Conservation (phyloP, 2,797 vertebrate genomes). For the Pangasius krempfi region DNA sequence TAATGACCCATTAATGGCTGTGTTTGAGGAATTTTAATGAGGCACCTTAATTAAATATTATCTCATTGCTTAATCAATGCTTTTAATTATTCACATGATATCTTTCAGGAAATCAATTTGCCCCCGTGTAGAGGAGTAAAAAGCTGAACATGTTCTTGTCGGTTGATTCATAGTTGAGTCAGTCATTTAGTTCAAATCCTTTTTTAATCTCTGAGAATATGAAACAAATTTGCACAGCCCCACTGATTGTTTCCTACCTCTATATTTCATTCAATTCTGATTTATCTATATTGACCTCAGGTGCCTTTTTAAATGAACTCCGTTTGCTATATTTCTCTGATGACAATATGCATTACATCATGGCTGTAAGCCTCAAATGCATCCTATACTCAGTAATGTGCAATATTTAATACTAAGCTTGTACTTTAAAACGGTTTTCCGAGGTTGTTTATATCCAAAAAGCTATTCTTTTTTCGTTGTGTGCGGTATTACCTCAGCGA, state of each 20-base stretch:
- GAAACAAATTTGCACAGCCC: slow-evolving; percentile 67
- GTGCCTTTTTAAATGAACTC: slow-evolving; percentile 66
- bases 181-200: slow-evolving; percentile 72
- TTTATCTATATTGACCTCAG: slow-evolving; percentile 71
- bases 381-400: neutral
- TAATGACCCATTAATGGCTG: slow-evolving; percentile 79
- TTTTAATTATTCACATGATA: slow-evolving; percentile 83
- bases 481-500: slow-evolving; percentile 2
- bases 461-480: slow-evolving; percentile 8
- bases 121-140: slow-evolving; percentile 63
- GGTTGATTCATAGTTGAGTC: slow-evolving; percentile 70
- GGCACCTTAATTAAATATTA: slow-evolving; percentile 84
- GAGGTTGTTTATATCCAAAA: slow-evolving; percentile 10
- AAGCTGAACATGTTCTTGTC: slow-evolving; percentile 66
- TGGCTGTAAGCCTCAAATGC: neutral
- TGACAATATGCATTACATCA: neutral
- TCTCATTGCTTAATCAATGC: slow-evolving; percentile 82
- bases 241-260: slow-evolving; percentile 64
- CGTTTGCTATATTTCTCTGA: slow-evolving; percentile 15
- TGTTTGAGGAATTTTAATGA: slow-evolving; percentile 77
- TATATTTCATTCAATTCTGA: slow-evolving; percentile 72
- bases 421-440: slow-evolving; percentile 3
- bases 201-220: slow-evolving; percentile 70
- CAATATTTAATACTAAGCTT: slow-evolving; percentile 12
- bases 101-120: slow-evolving; percentile 77